Percentiles rank a stretch among this genome's conserved stretches.
Evolutionary conservation across 2,797 vertebrate genomes (phyloP).

Genomic region (Petrocephalus schoutedeni): DNA sequence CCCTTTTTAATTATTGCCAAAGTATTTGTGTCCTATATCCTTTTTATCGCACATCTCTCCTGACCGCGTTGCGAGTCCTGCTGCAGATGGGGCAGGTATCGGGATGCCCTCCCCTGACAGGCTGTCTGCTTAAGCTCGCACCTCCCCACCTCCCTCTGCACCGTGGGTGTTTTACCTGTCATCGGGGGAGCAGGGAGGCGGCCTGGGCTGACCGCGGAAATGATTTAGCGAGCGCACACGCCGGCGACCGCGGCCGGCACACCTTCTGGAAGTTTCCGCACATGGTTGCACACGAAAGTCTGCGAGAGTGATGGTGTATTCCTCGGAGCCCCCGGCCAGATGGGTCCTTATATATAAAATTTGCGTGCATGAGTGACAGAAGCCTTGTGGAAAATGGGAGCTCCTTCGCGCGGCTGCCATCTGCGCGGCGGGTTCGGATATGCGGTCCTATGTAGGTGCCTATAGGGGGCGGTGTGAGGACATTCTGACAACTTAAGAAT

Average conservation of each 20-base stretch:
- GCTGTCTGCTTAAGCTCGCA: neutral
- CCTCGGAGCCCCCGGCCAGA: neutral
- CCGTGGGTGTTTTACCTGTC: neutral
- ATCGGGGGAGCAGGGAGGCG: neutral
- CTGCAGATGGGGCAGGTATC: neutral
- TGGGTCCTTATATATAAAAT: constrained; percentile 2
- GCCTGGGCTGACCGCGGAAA: neutral
- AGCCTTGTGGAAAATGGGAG: neutral
- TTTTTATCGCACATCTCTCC: neutral
- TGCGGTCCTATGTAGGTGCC: neutral
- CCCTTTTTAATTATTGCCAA: neutral
- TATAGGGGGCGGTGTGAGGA: neutral
- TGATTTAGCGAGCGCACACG: neutral
- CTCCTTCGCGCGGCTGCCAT: neutral
- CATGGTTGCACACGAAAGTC: neutral
- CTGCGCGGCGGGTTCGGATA: neutral
- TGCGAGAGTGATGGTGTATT: neutral
- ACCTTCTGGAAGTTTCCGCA: neutral
- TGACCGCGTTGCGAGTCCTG: neutral
- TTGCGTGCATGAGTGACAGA: neutral
- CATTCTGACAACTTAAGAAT: neutral
- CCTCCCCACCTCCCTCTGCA: neutral
- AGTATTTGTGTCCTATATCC: neutral
- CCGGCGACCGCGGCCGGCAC: neutral
- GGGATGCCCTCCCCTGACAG: neutral